These are phyloP conservation scores for Folsomia candida DNA, from an alignment of 2,888 invertebrate genomes.

Conservation along the genomic window DNA sequence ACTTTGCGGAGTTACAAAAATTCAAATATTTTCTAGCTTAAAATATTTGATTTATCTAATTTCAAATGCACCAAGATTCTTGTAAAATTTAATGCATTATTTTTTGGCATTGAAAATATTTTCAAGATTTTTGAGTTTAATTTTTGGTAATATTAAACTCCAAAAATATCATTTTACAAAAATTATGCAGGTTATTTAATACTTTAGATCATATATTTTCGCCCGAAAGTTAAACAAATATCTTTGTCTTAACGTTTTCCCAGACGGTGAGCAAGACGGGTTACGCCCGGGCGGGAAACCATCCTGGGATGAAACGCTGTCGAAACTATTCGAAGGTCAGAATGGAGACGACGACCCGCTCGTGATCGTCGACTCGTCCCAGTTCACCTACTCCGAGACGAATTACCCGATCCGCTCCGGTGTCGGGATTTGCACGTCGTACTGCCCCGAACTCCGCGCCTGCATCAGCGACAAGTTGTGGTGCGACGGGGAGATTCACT, in stretches of 20 bases:
- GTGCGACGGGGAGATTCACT: slow-evolving; percentile 65
- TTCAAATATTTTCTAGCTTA: too few species aligned
- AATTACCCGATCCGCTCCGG: slow-evolving; percentile 55
- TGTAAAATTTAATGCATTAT: not conserved
- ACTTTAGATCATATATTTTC: too few species aligned
- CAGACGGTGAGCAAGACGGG: not conserved
- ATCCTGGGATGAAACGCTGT: slow-evolving; percentile 33
- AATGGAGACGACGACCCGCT: slow-evolving; percentile 56
- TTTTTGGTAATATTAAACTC: too few species aligned
- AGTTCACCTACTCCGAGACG: slow-evolving; percentile 54
- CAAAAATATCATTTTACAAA: too few species aligned
- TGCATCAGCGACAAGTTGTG: slow-evolving; percentile 75
- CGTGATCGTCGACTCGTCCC: slow-evolving; percentile 49
- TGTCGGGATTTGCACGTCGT: slow-evolving; percentile 68
- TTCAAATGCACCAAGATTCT: too few species aligned
- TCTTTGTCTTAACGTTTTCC: too few species aligned
- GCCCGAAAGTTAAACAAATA: too few species aligned
- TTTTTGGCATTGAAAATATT: too few species aligned
- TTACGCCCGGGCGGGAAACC: not conserved
- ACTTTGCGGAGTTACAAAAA: too few species aligned
- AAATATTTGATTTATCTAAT: too few species aligned
- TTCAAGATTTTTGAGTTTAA: too few species aligned
- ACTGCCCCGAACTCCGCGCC: slow-evolving; percentile 75
- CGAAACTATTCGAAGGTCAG: slow-evolving; percentile 62
- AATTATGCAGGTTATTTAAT: too few species aligned